phyloP scores from a whole-genome alignment of 2,888 invertebrate species.

The Lithophane leautieri region DNA sequence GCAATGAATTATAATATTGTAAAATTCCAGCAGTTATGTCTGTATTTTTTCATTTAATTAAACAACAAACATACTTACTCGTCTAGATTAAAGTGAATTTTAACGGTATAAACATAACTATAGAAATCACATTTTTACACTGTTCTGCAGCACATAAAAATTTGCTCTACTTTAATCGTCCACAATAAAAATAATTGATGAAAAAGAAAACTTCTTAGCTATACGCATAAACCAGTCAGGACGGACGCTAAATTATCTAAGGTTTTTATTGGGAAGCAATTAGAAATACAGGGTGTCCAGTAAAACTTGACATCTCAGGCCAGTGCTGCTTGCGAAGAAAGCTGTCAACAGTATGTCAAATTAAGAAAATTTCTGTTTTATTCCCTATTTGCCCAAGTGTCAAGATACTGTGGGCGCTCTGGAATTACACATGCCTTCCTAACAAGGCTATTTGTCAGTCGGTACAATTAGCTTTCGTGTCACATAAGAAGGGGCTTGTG shows the following conservation, averaged over 20 bases:
- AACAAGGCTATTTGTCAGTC: constrained; percentile 65
- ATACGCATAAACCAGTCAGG: neutral
- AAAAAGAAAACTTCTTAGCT: neutral
- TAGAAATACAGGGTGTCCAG: constrained; percentile 27
- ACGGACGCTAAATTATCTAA: constrained; percentile 12
- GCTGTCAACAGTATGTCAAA: neutral
- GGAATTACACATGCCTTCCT: constrained; percentile 62
- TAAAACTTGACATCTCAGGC: constrained; percentile 10
- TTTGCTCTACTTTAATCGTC: constrained; percentile 1
- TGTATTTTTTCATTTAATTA: neutral
- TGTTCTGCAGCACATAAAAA: constrained; percentile 1
- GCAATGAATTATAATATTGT: constrained; percentile 10
- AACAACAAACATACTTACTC: neutral
- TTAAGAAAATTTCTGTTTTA: constrained; percentile 13
- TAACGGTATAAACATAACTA: neutral
- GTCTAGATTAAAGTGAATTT: constrained; percentile 4
- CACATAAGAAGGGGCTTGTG: constrained; percentile 54
- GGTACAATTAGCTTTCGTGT: constrained; percentile 60
- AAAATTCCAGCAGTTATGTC: neutral
- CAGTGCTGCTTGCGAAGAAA: constrained; percentile 1
- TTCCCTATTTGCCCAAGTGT: constrained; percentile 13
- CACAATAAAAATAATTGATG: constrained; percentile 7
- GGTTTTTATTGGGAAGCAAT: constrained; percentile 49
- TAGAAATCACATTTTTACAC: neutral
- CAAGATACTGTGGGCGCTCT: constrained; percentile 24